Evolutionary conservation across 1,140 invertebrate genomes (phyloP), one percentile per base, ranked within the genome.

Genomic region (Trichoplusia ni): DNA sequence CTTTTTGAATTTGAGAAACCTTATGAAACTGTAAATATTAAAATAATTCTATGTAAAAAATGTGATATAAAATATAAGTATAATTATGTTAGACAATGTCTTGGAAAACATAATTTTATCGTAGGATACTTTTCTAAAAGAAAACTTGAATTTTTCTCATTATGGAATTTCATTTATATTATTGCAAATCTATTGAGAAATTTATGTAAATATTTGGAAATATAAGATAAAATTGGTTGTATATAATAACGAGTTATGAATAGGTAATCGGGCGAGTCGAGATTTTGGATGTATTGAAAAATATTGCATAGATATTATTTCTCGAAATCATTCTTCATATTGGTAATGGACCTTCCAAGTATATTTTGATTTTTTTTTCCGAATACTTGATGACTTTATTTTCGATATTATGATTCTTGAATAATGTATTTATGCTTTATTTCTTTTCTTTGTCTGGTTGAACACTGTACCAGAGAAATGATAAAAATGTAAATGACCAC

Each of bases 141-240:
- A 59, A 58, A 46, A 40, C 53, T 47, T 58, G 31, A 42, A 38
- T 29, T 62, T 62, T 62, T 42, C 35, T 49, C 21, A 49, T 64
- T 16, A 13, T 47, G 40, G 25, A 64, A 58, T 40, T 49, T 67
- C 23, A 60, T 64, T 71, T 64, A 67, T 46, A 51, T 58, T 67
- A 54, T 67, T 70, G 54, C 58, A 33, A 59, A 38, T 66, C 58
- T 70, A 64, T 53, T 56, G 56, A 59, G 19, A 37, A 70, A 62
- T 70, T 66, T 67, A 64, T 69, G 59, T 73, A 73, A 63, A 69
- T 71, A 67, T 64, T 65, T 42, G 64, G 54, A 18, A 49, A 49
- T 59, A 29, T 71, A 44, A 51, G 19, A 27, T 14, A 11, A 37
- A 37, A 19, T 42, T n/a, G 7, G 7, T 23, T 40, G 53, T 58